phyloP scores from a whole-genome alignment of 1,140 invertebrate species.

The Drosophila lowei region DNA sequence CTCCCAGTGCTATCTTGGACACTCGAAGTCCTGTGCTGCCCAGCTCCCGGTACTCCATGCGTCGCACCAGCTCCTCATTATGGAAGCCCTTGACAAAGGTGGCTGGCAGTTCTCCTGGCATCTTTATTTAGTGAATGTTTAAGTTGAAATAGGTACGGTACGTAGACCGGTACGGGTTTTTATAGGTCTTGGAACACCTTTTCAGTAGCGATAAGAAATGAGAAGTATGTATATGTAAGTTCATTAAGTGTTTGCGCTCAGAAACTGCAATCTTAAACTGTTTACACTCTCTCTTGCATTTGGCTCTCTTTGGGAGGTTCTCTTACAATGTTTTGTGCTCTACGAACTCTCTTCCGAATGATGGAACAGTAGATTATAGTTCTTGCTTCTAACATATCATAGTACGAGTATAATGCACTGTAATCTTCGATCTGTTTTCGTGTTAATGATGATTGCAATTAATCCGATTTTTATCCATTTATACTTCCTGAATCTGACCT shows the following conservation, averaged over 20 bases:
- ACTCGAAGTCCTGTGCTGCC: constrained; percentile 85
- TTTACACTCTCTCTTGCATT: background rate
- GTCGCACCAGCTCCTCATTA: constrained; percentile 84
- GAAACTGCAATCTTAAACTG: background rate
- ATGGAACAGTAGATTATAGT: too few relatives aligned
- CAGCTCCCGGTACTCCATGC: constrained; percentile 85
- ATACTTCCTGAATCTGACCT: too few relatives aligned
- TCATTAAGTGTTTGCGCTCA: too few relatives aligned
- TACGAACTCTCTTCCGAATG: too few relatives aligned
- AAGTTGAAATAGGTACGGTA: background rate
- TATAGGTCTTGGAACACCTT: constrained; percentile 2
- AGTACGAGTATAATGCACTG: too few relatives aligned
- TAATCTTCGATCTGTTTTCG: too few relatives aligned
- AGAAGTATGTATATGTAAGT: background rate
- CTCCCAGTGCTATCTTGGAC: constrained; percentile 85
- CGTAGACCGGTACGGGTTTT: background rate
- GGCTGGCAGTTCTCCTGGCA: constrained; percentile 73
- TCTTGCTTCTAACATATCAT: too few relatives aligned
- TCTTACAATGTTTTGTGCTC: too few relatives aligned
- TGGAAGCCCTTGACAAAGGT: constrained; percentile 86
- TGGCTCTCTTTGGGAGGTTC: too few relatives aligned
- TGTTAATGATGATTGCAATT: too few relatives aligned
- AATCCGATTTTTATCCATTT: too few relatives aligned
- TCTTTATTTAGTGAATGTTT: constrained; percentile 4
- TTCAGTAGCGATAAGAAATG: constrained; percentile 7